Evolutionary conservation across 2,888 invertebrate genomes (phyloP).

Genomic region (Eupithecia pulchellata): DNA sequence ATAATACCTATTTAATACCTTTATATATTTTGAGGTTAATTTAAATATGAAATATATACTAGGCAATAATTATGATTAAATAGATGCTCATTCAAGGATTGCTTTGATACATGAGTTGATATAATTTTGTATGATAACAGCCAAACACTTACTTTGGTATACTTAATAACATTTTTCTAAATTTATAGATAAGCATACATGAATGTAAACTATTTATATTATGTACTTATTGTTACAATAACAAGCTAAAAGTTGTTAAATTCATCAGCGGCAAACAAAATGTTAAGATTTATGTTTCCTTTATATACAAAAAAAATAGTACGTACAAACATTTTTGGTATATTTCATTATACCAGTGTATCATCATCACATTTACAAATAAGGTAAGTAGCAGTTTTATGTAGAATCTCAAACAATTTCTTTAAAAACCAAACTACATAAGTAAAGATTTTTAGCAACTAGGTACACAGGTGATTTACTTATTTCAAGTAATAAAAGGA

Average conservation of each 20-base stretch:
- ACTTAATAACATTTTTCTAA: slow-evolving; percentile 46
- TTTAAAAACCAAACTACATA: slow-evolving; percentile 29
- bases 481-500: slow-evolving; percentile 34
- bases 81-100: background rate
- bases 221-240: slow-evolving; percentile 49
- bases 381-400: slow-evolving; percentile 22
- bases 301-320: slow-evolving; percentile 55
- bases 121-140: slow-evolving; percentile 60
- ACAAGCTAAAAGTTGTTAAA: slow-evolving; percentile 45
- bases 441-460: slow-evolving; percentile 29
- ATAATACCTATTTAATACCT: background rate
- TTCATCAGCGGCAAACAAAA: slow-evolving; percentile 44
- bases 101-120: slow-evolving; percentile 42
- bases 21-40: background rate
- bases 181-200: slow-evolving; percentile 53
- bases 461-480: slow-evolving; percentile 16
- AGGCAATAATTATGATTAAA: slow-evolving; percentile 6
- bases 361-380: slow-evolving; percentile 33
- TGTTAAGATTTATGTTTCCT: slow-evolving; percentile 45
- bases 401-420: slow-evolving; percentile 11
- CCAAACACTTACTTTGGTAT: slow-evolving; percentile 70
- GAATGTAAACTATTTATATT: slow-evolving; percentile 51
- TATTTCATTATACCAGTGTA: slow-evolving; percentile 42
- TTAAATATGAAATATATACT: background rate
- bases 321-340: slow-evolving; percentile 52